phyloP scores from a whole-genome alignment of 2,797 vertebrate genomes.

The Sebastes diaconus region DNA sequence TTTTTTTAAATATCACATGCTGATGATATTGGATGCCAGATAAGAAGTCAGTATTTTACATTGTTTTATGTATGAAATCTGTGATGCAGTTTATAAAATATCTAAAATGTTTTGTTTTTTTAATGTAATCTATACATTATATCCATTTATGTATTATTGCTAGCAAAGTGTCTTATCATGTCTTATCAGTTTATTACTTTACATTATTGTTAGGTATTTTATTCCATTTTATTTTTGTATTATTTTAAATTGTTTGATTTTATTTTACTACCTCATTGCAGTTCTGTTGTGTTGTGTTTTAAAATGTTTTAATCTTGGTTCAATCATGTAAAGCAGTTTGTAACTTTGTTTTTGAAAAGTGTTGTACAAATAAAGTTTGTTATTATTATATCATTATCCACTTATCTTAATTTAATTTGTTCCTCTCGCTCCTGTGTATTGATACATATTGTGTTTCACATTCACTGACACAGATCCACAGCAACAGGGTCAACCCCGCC shows the following conservation, averaged over 20 bases:
- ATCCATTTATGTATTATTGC: background rate
- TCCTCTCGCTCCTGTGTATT: background rate
- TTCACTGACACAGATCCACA: background rate
- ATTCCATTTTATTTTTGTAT: background rate
- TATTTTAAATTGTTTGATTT: background rate
- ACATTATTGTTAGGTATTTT: background rate
- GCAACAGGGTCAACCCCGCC: too few relatives aligned
- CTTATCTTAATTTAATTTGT: background rate
- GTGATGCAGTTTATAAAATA: background rate
- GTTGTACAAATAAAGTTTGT: background rate
- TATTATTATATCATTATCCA: background rate
- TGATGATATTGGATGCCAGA: background rate
- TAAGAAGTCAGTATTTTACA: background rate
- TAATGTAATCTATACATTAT: background rate
- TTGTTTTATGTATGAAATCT: background rate
- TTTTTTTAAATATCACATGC: background rate
- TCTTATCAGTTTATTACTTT: background rate
- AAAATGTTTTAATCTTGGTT: background rate
- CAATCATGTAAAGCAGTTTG: background rate
- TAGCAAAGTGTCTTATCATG: background rate
- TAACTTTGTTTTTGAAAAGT: background rate
- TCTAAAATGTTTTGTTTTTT: background rate
- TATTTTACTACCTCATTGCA: background rate
- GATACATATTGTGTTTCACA: background rate
- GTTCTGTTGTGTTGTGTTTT: background rate